A percentile compares a stretch with the other conserved stretches of the same genome.
phyloP scores from a whole-genome alignment of 2,888 invertebrate genomes.

The Alentia gelatinosa region DNA sequence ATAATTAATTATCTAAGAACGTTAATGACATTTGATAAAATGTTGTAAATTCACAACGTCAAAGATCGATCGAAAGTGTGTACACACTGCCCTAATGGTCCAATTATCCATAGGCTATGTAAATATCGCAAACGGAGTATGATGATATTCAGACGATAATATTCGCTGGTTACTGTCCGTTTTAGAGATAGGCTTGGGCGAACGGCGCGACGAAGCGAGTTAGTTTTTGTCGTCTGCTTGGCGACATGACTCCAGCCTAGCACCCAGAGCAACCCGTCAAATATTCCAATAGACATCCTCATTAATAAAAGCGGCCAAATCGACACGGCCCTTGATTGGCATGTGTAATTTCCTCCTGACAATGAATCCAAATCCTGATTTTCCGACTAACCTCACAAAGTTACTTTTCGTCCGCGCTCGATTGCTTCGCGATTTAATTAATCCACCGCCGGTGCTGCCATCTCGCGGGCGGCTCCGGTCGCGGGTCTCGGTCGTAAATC shows the following conservation, averaged over 20 bases:
- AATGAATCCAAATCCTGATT: slow-evolving; percentile 51
- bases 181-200: not conserved
- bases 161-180: not conserved
- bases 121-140: not conserved
- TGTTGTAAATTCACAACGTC: not conserved
- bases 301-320: slow-evolving; percentile 3
- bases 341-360: slow-evolving; percentile 43
- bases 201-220: not conserved
- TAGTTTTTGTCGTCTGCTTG: not conserved
- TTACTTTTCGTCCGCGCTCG: slow-evolving; percentile 46
- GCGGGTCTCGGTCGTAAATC: not conserved
- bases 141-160: slow-evolving; percentile 9
- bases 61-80: not conserved
- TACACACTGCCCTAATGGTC: not conserved
- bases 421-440: slow-evolving; percentile 50
- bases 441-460: slow-evolving; percentile 34
- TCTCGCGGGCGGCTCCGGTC: not conserved
- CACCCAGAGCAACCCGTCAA: not conserved
- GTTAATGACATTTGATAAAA: too few relatives aligned
- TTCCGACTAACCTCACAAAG: slow-evolving; percentile 51
- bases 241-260: slow-evolving; percentile 5
- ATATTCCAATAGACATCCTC: slow-evolving; percentile 2
- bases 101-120: too few relatives aligned
- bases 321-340: slow-evolving; percentile 51
- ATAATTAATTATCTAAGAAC: too few relatives aligned